Evolutionary conservation across 1,140 invertebrate genomes (phyloP).

Genomic region (Muscidifurax raptorellus): DNA sequence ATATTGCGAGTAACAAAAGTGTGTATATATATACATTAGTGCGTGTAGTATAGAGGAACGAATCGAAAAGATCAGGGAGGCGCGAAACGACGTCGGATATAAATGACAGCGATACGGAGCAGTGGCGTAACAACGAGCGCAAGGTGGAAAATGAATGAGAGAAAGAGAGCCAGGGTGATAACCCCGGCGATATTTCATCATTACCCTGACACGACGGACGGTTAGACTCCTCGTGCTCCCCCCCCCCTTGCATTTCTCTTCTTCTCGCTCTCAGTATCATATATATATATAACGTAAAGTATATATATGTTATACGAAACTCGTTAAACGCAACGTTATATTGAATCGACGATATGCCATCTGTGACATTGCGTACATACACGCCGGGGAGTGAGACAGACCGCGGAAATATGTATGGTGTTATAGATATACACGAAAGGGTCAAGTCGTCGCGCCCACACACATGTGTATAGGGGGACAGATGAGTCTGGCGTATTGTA

Average conservation of each 20-base stretch:
- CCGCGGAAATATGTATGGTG: neutral
- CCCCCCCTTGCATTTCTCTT: slow-evolving; percentile 27
- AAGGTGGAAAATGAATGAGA: slow-evolving; percentile 64
- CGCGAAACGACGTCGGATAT: slow-evolving; percentile 6
- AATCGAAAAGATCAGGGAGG: neutral
- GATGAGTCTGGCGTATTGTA: neutral
- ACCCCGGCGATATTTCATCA: slow-evolving; percentile 76
- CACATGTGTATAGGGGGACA: neutral
- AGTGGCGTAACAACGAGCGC: slow-evolving; percentile 38
- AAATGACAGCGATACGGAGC: slow-evolving; percentile 62
- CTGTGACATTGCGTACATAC: neutral
- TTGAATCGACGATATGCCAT: slow-evolving; percentile 56
- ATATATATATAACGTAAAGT: no score
- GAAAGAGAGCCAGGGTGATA: slow-evolving; percentile 56
- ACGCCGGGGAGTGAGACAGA: neutral
- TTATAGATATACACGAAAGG: slow-evolving; percentile 4
- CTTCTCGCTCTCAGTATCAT: slow-evolving; percentile 14
- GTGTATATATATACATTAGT: no score
- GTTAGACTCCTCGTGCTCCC: slow-evolving; percentile 60
- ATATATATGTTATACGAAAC: slow-evolving; percentile 65
- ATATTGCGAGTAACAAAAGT: no score
- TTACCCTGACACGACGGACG: slow-evolving; percentile 73
- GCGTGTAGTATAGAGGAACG: neutral
- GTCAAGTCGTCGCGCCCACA: neutral
- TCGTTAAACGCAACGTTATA: slow-evolving; percentile 68